phyloP scores from a whole-genome alignment of 1,140 invertebrate genomes.

The Atta cephalotes region DNA sequence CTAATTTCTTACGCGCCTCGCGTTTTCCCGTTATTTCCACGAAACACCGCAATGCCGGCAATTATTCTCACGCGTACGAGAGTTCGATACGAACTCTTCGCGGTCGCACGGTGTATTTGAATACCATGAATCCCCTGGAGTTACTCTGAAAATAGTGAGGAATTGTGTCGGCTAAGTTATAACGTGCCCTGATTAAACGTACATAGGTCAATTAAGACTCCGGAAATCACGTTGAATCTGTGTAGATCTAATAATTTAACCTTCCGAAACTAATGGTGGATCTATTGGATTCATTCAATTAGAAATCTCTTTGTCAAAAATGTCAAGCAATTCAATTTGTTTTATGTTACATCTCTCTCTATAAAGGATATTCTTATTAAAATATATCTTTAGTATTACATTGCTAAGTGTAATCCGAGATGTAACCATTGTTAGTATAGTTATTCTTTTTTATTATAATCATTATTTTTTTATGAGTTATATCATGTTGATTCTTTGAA shows the following conservation, averaged over 20 bases:
- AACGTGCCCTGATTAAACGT: background rate
- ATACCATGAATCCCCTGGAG: background rate
- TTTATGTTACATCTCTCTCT: too few species aligned
- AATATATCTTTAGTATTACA: too few species aligned
- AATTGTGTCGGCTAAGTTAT: background rate
- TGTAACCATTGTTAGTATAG: too few species aligned
- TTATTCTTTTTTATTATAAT: too few species aligned
- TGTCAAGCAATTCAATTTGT: too few species aligned
- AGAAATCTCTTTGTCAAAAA: too few species aligned
- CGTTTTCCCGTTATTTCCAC: constrained; percentile 59
- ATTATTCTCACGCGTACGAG: constrained; percentile 52
- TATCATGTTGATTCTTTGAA: too few species aligned
- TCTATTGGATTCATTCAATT: too few species aligned
- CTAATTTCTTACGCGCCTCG: constrained; percentile 58
- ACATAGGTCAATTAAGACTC: background rate
- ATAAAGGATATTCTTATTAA: too few species aligned
- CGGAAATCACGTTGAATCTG: background rate
- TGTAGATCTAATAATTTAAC: background rate
- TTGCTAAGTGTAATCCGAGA: too few species aligned
- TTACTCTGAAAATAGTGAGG: constrained; percentile 3
- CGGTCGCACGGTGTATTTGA: constrained; percentile 24
- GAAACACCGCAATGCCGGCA: constrained; percentile 20
- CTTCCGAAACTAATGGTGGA: too few species aligned
- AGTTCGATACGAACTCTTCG: constrained; percentile 17
- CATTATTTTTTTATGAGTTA: too few species aligned